Conservation (phyloP, 30 jellyfish, hydroid and myxozoan genomes). For the Cassiopea andromeda region DNA sequence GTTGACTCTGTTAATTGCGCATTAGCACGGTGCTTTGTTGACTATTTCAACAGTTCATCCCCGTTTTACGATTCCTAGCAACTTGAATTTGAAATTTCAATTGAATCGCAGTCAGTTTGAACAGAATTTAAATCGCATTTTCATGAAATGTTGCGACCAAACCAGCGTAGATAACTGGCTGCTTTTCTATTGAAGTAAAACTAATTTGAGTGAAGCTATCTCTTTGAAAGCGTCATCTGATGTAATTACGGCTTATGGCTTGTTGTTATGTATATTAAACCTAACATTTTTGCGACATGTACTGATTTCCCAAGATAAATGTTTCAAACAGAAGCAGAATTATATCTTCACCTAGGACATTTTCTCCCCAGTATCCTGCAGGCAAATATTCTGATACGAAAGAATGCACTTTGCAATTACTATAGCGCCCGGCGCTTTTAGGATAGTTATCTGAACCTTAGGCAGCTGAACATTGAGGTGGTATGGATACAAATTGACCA, state of each 20-base stretch:
- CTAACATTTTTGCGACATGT: background rate
- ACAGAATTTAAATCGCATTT: background rate
- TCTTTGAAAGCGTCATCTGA: background rate
- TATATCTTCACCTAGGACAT: background rate
- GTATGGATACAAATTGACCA: too few relatives aligned
- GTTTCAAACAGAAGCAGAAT: background rate
- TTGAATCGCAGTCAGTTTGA: background rate
- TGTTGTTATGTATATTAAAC: background rate
- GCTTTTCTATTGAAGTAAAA: background rate
- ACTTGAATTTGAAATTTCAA: background rate
- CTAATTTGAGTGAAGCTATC: background rate
- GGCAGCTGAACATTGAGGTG: too few relatives aligned
- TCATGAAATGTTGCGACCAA: background rate
- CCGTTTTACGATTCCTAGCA: background rate
- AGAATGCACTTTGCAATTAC: too few relatives aligned
- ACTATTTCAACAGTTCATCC: background rate
- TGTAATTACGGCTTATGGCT: background rate
- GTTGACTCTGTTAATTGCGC: slow-evolving; percentile 1
- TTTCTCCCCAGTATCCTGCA: background rate
- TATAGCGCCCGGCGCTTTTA: too few relatives aligned
- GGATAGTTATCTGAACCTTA: too few relatives aligned
- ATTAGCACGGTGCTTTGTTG: background rate
- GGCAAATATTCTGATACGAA: background rate
- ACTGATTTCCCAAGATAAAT: slow-evolving; percentile 5
- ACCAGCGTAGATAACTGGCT: background rate